These are phyloP conservation scores for Gryllus bimaculatus DNA, from an alignment of 1,140 invertebrate species.

Conservation along the genomic window DNA sequence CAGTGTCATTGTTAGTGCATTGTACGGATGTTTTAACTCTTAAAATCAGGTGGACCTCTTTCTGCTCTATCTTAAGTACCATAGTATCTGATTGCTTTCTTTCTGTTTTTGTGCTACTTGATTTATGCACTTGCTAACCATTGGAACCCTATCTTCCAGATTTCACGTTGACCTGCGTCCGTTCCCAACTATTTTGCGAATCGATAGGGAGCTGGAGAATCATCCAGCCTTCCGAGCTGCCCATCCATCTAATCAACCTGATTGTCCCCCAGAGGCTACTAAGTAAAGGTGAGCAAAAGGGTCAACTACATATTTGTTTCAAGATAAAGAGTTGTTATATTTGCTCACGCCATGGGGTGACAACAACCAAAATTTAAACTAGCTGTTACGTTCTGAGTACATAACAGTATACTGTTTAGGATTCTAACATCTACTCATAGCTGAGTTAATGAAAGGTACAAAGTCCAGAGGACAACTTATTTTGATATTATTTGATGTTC, in stretches of 20 bases:
- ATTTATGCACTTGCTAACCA: too few species aligned
- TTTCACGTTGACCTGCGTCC: conserved; percentile 84
- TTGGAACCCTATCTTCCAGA: conserved; percentile 34
- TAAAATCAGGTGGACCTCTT: too few species aligned
- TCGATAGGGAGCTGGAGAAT: conserved; percentile 75
- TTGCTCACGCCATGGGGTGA: not conserved
- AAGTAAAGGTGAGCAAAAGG: conserved; percentile 41
- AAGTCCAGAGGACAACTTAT: not conserved
- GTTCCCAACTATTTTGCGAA: conserved; percentile 80
- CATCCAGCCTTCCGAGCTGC: conserved; percentile 80
- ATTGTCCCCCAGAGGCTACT: conserved; percentile 77
- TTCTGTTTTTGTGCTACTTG: not conserved
- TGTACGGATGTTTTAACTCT: too few species aligned
- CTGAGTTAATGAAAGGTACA: not conserved
- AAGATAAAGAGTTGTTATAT: not conserved
- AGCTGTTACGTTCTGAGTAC: not conserved
- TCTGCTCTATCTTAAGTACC: not conserved
- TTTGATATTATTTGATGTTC: conserved; percentile 6
- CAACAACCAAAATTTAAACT: not conserved
- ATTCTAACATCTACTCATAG: conserved; percentile 5
- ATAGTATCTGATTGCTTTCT: not conserved
- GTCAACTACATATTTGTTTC: not conserved
- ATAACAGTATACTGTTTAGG: conserved; percentile 5
- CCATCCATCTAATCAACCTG: conserved; percentile 80
- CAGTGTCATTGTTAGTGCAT: too few species aligned